These are phyloP conservation scores for Cyclopterus lumpus DNA, from an alignment of 2,797 vertebrate genomes.

Conservation along the genomic window DNA sequence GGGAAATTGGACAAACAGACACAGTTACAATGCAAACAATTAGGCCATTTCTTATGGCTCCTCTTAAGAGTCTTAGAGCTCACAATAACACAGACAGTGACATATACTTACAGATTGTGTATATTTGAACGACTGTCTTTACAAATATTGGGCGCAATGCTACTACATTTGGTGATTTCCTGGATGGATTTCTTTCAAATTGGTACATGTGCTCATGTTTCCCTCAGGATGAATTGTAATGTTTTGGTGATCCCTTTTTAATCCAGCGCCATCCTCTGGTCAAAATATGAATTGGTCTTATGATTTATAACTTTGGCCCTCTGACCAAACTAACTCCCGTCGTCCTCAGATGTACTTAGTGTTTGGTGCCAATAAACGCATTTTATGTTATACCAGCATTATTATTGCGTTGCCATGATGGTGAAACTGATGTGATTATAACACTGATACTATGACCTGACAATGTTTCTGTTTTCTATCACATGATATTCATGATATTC, in stretches of 20 bases:
- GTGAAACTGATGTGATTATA: neutral
- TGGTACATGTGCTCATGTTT: neutral
- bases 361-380: neutral
- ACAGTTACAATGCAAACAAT: constrained; percentile 2
- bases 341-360: neutral
- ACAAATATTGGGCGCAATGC: too few species aligned
- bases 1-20: constrained; percentile 20
- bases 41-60: constrained; percentile 23
- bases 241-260: neutral
- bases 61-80: neutral
- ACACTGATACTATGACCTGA: neutral
- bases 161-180: neutral
- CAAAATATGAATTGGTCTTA: neutral
- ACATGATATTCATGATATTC: neutral
- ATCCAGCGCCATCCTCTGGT: neutral
- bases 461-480: neutral
- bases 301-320: neutral
- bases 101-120: neutral
- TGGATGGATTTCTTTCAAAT: neutral
- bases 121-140: neutral
- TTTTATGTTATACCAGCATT: neutral
- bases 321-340: neutral
- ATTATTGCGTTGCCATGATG: neutral
- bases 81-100: neutral
- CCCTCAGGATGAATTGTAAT: neutral